These are phyloP conservation scores for Jordanella pulchra DNA, from an alignment of 2,797 vertebrate genomes.

Conservation along the genomic window DNA sequence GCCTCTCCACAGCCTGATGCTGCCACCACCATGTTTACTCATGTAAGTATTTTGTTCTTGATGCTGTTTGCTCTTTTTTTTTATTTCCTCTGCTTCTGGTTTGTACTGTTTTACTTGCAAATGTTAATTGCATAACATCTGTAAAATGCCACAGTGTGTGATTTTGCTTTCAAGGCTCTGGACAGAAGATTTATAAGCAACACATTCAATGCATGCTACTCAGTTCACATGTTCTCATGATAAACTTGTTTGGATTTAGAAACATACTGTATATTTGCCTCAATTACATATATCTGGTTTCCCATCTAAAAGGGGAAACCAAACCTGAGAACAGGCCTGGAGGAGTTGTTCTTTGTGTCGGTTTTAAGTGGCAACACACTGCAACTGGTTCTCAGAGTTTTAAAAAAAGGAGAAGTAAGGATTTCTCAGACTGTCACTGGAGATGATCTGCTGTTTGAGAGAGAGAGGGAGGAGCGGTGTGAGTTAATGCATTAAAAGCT, in stretches of 20 bases:
- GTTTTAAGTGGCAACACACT: slow-evolving; percentile 68
- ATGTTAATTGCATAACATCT: neutral
- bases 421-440: slow-evolving; percentile 18
- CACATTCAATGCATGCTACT: no score
- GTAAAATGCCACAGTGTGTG: neutral
- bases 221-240: slow-evolving; percentile 20
- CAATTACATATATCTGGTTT: no score
- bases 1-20: no score
- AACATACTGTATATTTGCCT: slow-evolving; percentile 31
- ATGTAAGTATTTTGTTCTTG: no score
- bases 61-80: no score
- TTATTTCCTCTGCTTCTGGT: neutral
- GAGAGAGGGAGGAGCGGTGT: neutral
- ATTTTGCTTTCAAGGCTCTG: neutral
- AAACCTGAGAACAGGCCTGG: slow-evolving; percentile 68
- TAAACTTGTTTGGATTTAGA: slow-evolving; percentile 30
- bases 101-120: neutral
- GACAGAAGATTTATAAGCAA: no score
- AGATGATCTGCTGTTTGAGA: neutral
- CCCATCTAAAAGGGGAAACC: slow-evolving; percentile 48
- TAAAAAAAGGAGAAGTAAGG: slow-evolving; percentile 46
- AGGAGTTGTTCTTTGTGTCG: slow-evolving; percentile 68
- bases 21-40: no score
- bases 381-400: slow-evolving; percentile 78
- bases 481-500: neutral